These are phyloP conservation scores for Helostoma temminkii DNA, from an alignment of 2,797 vertebrate species.

Conservation along the genomic window DNA sequence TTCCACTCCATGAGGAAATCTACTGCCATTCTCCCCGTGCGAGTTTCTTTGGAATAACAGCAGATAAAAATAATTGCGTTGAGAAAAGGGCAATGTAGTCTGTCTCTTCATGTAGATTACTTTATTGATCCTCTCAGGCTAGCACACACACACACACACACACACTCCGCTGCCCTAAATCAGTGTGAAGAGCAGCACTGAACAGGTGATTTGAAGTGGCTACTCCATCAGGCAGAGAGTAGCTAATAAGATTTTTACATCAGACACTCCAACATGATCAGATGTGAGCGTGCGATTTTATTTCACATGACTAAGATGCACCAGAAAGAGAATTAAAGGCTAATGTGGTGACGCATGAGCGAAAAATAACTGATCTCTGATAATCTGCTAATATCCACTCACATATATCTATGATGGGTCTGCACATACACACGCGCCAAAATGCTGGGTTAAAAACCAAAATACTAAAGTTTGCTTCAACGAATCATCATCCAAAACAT, in stretches of 20 bases:
- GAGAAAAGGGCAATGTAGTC: slow-evolving; percentile 52
- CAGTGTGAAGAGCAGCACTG: slow-evolving; percentile 45
- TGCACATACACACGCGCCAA: slow-evolving; percentile 27
- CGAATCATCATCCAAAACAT: slow-evolving; percentile 49
- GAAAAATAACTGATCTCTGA: slow-evolving; percentile 49
- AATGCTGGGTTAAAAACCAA: slow-evolving; percentile 9
- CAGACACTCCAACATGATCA: too few species aligned
- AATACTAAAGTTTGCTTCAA: slow-evolving; percentile 14
- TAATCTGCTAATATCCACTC: slow-evolving; percentile 45
- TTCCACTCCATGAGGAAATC: slow-evolving; percentile 25
- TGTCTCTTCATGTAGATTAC: slow-evolving; percentile 55
- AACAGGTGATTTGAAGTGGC: slow-evolving; percentile 43
- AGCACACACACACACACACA: slow-evolving; percentile 31
- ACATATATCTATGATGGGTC: slow-evolving; percentile 17
- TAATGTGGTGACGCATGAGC: slow-evolving; percentile 33
- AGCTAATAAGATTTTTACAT: background rate
- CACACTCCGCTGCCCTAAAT: slow-evolving; percentile 53
- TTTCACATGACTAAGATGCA: slow-evolving; percentile 21
- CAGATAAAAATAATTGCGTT: slow-evolving; percentile 55
- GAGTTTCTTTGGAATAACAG: slow-evolving; percentile 50
- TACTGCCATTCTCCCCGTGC: slow-evolving; percentile 13
- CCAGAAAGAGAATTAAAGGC: slow-evolving; percentile 27
- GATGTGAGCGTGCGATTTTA: background rate
- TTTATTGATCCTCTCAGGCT: slow-evolving; percentile 61
- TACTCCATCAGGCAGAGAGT: slow-evolving; percentile 23